Evolutionary conservation across 2,888 invertebrate species (phyloP), one percentile per base, ranked within the genome.

Genomic region (Cerastis leucographa): DNA sequence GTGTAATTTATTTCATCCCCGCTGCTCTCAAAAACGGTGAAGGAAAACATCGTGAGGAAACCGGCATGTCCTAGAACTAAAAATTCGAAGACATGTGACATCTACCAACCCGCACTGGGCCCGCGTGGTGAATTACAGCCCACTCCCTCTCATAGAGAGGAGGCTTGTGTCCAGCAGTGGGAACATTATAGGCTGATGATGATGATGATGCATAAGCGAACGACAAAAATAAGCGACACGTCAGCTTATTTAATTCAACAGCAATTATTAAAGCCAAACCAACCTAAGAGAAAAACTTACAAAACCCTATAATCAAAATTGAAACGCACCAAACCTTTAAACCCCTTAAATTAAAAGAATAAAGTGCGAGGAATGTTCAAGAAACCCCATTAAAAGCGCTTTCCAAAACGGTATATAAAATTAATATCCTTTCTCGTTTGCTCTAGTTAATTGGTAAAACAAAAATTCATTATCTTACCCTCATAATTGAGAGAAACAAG

Each of bases 391-490:
- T 85, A 78, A 85, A 84, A 76, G 72, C 77, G 64, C 70, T 81
- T 83, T 76, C 71, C 61, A 71, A 85, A 88, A 88, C 76, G 71
- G 78, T 76, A 81, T 70, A 74, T 65, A 78, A 86, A 88, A 83
- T 83, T 74, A 86, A 86, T 78, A 83, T 71, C 76, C 74, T 56
- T 72, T 82, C 78, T 72, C 83, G 87, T 81, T 87, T 85, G 83
- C 77, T 81, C 71, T 71, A 61, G 68, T 71, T 76, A 86, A 86
- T 85, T 88, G 75, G 71, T 80, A 67, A 78, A 81, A 86, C 81
- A 86, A 85, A 86, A 85, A 86, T 83, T 86, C 22, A 85, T 87
- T 86, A 85, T 79, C 71, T 79, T 74, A 25, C 74, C 66, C 76
- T 73, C 65, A 75, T 88, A 86, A 85, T 83, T 86, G 80, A 77